A percentile compares a stretch with the other conserved stretches of the same genome.
Evolutionary conservation across 2,888 invertebrate species (phyloP).

Genomic region (Mimachlamys varia): DNA sequence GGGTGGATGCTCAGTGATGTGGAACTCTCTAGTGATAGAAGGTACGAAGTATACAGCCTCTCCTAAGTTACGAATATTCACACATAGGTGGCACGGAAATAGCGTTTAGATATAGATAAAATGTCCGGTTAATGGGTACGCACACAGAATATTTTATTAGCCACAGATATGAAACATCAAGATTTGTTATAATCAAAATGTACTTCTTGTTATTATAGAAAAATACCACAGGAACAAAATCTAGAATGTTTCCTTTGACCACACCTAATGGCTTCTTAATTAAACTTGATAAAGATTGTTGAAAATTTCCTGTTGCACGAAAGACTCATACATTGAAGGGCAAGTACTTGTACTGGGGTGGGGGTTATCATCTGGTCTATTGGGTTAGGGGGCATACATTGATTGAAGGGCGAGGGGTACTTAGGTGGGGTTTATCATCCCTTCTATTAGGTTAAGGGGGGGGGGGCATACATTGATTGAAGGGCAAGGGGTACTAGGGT

Average conservation of each 20-base stretch:
- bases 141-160: neutral
- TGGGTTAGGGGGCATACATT: too few species aligned
- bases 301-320: neutral
- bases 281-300: neutral
- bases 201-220: neutral
- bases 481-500: too few species aligned
- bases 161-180: neutral
- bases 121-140: neutral
- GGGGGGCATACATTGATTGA: too few species aligned
- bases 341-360: too few species aligned
- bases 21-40: neutral
- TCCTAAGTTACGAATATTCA: neutral
- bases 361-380: too few species aligned
- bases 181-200: neutral
- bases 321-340: neutral
- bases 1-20: neutral
- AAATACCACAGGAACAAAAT: neutral
- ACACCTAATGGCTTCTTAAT: neutral
- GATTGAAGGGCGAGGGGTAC: too few species aligned
- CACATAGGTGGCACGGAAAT: conserved; percentile 34
- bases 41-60: neutral
- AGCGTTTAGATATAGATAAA: neutral
- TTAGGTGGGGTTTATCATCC: too few species aligned
- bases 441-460: too few species aligned
- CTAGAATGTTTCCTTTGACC: neutral